phyloP scores from a whole-genome alignment of 1,140 invertebrate species.

The Aphis craccivora region DNA sequence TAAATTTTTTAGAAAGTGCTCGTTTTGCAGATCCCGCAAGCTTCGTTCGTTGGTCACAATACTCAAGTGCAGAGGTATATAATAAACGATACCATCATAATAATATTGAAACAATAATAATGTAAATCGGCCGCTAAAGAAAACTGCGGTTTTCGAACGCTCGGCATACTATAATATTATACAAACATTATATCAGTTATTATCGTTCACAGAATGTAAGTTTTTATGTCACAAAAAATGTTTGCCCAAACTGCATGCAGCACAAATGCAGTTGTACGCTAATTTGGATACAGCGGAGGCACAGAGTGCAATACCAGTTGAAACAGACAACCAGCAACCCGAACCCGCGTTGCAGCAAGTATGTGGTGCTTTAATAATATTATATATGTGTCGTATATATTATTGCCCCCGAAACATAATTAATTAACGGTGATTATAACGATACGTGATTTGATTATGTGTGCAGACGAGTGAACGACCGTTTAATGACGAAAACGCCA shows the following conservation, averaged over 20 bases:
- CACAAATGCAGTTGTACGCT: too few relatives aligned
- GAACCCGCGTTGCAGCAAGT: neutral
- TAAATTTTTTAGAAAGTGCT: neutral
- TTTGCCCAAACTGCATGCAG: neutral
- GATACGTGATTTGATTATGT: neutral
- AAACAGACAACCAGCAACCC: neutral
- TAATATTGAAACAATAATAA: neutral
- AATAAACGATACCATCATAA: too few relatives aligned
- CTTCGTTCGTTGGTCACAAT: neutral
- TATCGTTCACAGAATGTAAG: neutral
- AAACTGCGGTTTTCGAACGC: neutral
- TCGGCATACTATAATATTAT: neutral
- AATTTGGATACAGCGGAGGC: neutral
- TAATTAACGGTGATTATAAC: neutral
- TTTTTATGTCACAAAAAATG: neutral
- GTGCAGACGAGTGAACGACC: neutral
- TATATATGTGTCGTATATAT: neutral
- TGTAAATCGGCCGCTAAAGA: too few relatives aligned
- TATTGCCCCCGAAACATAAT: neutral
- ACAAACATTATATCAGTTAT: neutral
- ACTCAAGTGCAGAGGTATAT: neutral
- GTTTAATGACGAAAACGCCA: too few relatives aligned
- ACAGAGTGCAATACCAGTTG: neutral
- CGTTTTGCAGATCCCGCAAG: neutral
- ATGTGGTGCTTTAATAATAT: neutral